A percentile compares a stretch with the other conserved stretches of the same genome.
Evolutionary conservation across 2,888 invertebrate genomes (phyloP).

Genomic region (Penaeus monodon): DNA sequence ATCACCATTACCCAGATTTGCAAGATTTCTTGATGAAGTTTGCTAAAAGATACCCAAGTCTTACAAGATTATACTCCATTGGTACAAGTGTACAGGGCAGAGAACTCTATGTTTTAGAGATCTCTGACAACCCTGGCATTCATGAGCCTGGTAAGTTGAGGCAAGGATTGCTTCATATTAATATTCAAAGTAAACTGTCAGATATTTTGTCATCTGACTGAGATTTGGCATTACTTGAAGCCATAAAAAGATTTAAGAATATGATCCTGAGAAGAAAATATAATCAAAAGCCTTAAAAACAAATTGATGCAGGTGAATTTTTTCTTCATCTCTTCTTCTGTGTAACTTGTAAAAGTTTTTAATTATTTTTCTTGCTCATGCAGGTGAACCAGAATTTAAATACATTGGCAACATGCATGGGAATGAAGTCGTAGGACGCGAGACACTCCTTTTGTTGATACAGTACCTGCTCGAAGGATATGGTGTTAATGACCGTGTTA

Average conservation of each 20-base stretch:
- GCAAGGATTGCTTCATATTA: not conserved
- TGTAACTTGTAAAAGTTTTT: no score
- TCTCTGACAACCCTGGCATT: slow-evolving; percentile 83
- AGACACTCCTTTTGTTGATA: slow-evolving; percentile 85
- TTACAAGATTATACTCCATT: slow-evolving; percentile 83
- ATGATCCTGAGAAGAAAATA: no score
- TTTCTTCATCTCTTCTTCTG: no score
- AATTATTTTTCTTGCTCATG: not conserved
- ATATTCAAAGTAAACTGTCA: not conserved
- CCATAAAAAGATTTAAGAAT: no score
- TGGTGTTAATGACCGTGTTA: slow-evolving; percentile 79
- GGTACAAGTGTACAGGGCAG: slow-evolving; percentile 86
- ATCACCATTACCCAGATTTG: slow-evolving; percentile 85
- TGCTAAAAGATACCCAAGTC: slow-evolving; percentile 77
- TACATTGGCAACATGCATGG: slow-evolving; percentile 98
- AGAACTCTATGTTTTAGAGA: slow-evolving; percentile 89
- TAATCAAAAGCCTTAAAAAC: no score
- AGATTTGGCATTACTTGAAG: not conserved
- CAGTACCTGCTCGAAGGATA: slow-evolving; percentile 92
- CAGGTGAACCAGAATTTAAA: slow-evolving; percentile 87
- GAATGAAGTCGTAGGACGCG: slow-evolving; percentile 89
- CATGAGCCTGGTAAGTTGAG: slow-evolving; percentile 76
- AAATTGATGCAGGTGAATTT: no score
- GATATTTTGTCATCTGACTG: not conserved
- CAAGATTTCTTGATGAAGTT: slow-evolving; percentile 78